Evolutionary conservation across 1,140 invertebrate genomes (phyloP).

Genomic region (Uloborus diversus): DNA sequence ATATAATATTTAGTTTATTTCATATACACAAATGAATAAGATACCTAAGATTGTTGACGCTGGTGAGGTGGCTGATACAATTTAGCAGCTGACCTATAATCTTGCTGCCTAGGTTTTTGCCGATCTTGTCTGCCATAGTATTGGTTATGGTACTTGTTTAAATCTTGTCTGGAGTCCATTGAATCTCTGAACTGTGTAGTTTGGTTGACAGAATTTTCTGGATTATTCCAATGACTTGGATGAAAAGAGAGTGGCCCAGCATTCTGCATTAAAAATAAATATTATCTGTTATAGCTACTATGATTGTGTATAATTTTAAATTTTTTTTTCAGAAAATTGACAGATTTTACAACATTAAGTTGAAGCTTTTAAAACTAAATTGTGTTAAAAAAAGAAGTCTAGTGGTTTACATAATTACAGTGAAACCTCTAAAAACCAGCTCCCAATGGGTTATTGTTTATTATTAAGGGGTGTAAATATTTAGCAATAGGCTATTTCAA

Average conservation of each 20-base stretch:
- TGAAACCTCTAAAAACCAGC: too few species aligned
- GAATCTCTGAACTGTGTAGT: neutral
- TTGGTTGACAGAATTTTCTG: neutral
- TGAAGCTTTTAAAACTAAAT: too few species aligned
- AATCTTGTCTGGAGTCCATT: neutral
- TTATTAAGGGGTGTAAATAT: too few species aligned
- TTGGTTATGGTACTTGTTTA: neutral
- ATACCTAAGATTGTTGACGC: conserved; percentile 18
- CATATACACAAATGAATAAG: neutral
- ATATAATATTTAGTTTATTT: neutral
- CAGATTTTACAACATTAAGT: too few species aligned
- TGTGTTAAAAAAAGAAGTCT: too few species aligned
- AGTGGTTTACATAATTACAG: too few species aligned
- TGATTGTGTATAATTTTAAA: too few species aligned
- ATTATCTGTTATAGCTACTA: too few species aligned
- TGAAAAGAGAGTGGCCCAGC: conserved; percentile 37
- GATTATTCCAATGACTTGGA: conserved; percentile 25
- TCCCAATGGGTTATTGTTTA: too few species aligned
- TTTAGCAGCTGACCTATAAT: conserved; percentile 25
- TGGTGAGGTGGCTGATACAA: conserved; percentile 44
- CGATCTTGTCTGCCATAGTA: conserved; percentile 6
- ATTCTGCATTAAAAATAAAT: neutral
- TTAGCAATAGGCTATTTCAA: too few species aligned
- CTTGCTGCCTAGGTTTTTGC: conserved; percentile 5
- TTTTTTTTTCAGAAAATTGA: too few species aligned